phyloP scores from a whole-genome alignment of 2,113 vertebrate species.

The Naja naja region DNA sequence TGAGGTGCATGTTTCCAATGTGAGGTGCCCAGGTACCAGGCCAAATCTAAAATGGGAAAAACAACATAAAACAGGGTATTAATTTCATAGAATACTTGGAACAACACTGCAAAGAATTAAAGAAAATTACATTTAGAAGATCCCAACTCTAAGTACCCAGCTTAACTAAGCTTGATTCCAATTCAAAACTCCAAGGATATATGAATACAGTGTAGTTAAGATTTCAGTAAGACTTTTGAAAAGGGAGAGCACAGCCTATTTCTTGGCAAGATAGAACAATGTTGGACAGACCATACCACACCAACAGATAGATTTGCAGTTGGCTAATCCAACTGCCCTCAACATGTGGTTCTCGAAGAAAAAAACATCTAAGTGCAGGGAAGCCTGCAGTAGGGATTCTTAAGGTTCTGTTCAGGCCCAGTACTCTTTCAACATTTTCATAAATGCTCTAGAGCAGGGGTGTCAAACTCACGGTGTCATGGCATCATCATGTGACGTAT shows the following conservation, averaged over 20 bases:
- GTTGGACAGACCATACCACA: not conserved
- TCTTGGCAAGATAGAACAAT: not conserved
- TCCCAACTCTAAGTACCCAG: constrained; percentile 20
- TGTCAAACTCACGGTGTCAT: no score
- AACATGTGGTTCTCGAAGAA: not conserved
- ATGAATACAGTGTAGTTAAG: not conserved
- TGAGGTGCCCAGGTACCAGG: constrained; percentile 98
- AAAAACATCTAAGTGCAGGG: not conserved
- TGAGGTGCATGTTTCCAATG: constrained; percentile 98
- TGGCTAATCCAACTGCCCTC: not conserved
- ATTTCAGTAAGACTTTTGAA: not conserved
- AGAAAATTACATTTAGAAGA: constrained; percentile 51
- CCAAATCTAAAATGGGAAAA: constrained; percentile 90
- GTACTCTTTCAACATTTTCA: not conserved
- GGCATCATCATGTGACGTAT: no score
- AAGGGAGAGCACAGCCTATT: not conserved
- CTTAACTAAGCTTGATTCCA: constrained; percentile 8
- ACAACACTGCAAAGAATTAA: constrained; percentile 64
- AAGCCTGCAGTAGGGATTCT: not conserved
- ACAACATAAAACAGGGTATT: constrained; percentile 69
- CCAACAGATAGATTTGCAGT: not conserved
- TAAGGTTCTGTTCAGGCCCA: not conserved
- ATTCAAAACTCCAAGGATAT: not conserved
- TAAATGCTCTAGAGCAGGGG: not conserved
- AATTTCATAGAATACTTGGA: constrained; percentile 22